Base-by-base conservation (phyloP, 2,888 invertebrate species). In the Athripsodes cinereus region DNA sequence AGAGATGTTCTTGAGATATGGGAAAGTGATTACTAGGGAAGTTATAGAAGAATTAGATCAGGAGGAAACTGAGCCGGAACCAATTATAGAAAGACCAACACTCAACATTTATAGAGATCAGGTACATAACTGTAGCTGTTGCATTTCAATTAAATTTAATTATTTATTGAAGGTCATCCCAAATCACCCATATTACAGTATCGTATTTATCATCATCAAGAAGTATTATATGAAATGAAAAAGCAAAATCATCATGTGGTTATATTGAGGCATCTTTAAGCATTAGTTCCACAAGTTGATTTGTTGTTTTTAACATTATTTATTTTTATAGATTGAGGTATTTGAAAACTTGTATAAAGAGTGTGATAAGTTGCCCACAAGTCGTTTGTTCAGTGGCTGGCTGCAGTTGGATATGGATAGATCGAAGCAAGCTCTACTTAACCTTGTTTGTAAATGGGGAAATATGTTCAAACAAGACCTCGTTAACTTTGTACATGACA, bases 381-480 rank as follows among this genome's bases (percentile, higher is more conserved):
- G 81, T 21, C 81, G 83, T 59, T 76, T 90, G 16, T 84, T 94
- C 67, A 84, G 85, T 61, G 80, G 83, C 11, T 96, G 96, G 94
- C 76, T 96, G 57, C 80, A 85, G 58, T 70, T 96, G 2, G 88
- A 95, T 67, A 75, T 91, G 51, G 82, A 81, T 58, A 86, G 89
- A 0, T 85, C 96, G 65, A 90, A 93, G 66, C 88, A 89, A 67
- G 83, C 86, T 0, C 84, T 96, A 18, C 80, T 95, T 63, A 91
- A 90, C 69, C 85, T 85, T 21, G 85, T 94, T 60, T 88, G 90
- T 69, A 88, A 91, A 68, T 96, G 96, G 95, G 87, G 90, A 58
- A 88, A 89, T 68, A 79, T 94, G 65, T 92, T 89, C 68, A 95
- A 95, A 68, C 84, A 88, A 67, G 87, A 95, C 75, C 80, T 96